Conservation (phyloP, 2,113 vertebrate species). For the Nothoprocta perdicaria region DNA sequence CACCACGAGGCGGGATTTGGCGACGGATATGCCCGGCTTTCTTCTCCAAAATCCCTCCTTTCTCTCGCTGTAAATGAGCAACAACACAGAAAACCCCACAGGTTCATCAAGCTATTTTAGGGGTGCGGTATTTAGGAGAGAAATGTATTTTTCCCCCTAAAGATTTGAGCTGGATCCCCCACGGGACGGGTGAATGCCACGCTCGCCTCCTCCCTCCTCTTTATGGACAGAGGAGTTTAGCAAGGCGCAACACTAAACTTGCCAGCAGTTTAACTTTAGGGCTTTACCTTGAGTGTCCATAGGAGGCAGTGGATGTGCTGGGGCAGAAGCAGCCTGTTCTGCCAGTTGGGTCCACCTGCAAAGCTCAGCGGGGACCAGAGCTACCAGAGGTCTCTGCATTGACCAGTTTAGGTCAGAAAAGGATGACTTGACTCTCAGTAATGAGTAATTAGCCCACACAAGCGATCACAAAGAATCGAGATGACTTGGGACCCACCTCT, state of each 20-base stretch:
- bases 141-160: neutral
- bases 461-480: neutral
- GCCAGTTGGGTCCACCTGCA: neutral
- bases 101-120: neutral
- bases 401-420: neutral
- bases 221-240: neutral
- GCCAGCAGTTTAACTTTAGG: too few species aligned
- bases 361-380: neutral
- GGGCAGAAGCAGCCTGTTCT: neutral
- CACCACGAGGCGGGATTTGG: neutral
- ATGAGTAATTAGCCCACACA: neutral
- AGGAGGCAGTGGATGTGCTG: neutral
- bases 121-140: neutral
- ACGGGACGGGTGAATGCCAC: accelerated
- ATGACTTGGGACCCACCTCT: neutral
- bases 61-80: neutral
- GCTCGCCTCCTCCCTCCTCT: neutral
- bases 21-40: neutral
- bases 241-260: neutral
- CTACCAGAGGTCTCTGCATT: accelerated
- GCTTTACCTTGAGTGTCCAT: too few species aligned
- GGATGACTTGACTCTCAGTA: neutral
- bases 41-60: neutral
- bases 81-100: neutral
- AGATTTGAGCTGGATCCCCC: neutral